A percentile compares a stretch with the other conserved stretches of the same genome.
These are phyloP conservation scores for Ostrea denselamellosa DNA, from an alignment of 1,140 invertebrate species.

Conservation along the genomic window DNA sequence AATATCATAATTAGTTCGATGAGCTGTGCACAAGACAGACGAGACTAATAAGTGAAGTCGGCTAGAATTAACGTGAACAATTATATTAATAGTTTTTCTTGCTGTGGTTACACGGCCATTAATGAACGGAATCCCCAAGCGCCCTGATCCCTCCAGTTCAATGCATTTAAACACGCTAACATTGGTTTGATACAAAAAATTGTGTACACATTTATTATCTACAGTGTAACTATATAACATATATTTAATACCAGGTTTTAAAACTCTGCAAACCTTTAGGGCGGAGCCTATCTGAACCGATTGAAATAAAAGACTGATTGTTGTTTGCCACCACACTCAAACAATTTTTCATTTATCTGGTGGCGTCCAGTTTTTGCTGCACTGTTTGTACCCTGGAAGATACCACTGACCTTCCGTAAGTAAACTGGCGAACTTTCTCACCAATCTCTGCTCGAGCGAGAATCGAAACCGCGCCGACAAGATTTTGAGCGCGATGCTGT, in stretches of 20 bases:
- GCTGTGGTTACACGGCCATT: neutral
- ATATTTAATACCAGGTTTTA: neutral
- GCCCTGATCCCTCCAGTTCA: neutral
- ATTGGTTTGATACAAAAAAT: neutral
- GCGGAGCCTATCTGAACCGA: neutral
- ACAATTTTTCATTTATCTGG: too few species aligned
- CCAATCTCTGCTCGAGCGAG: too few species aligned
- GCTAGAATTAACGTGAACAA: conserved; percentile 19
- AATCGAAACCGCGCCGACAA: too few species aligned
- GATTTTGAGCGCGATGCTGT: too few species aligned
- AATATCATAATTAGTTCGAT: neutral
- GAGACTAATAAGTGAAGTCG: neutral
- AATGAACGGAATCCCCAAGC: neutral
- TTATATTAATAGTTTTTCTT: conserved; percentile 14
- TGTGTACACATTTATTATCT: too few species aligned
- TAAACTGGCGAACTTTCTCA: too few species aligned
- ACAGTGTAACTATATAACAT: neutral
- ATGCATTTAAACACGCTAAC: conserved; percentile 7
- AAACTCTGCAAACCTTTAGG: neutral
- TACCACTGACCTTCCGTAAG: too few species aligned
- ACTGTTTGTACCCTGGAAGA: too few species aligned
- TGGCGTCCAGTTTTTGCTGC: too few species aligned
- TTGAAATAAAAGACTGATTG: neutral
- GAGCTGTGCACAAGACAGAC: neutral
- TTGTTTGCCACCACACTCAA: too few species aligned